Evolutionary conservation across 1,140 invertebrate species (phyloP), one percentile per base, ranked within the genome.

Genomic region (Drosophila sproati): DNA sequence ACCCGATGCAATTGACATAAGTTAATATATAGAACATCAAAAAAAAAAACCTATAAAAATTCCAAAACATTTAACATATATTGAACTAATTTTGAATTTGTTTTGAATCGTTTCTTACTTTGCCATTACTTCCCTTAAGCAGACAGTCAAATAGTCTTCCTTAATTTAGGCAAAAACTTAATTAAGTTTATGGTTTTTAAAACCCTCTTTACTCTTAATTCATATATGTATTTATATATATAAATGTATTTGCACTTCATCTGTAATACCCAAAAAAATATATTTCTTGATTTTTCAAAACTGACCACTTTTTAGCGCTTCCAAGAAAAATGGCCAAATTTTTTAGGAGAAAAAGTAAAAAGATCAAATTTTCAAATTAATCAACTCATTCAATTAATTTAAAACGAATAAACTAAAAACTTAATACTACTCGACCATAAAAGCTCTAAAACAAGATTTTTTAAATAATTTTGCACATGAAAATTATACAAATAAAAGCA

Each of bases 311-410:
- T 78, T 91, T 91, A 91, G 88, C 88, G 88, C 88, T 91, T 91
- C 88, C 88, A 91, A 82, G 77, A 76, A 76, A 82, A 91, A 88
- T 91, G 79, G 88, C 88, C 88, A 91, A 91, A 91, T 91, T 91
- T 91, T 82, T 82, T 91, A 91, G 82, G 74, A 82, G 83, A 74
- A 71, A 87, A 77, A 68, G 41, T 72, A 82, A 75, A 90, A 68
- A n/a, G 50, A 64, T 64, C 72, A 90, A 66, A 67, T 67, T 73
- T 68, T 59, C 69, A 71, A 69, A 73, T 78, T 72, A 78, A 77
- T 76, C 61, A 76, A 78, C 73, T 60, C 62, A 77, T 61, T 78
- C 60, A 59, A 43, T 74, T 80, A 77, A 78, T 77, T 80, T 80
- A 73, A 74, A 67, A 3, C n/a, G 5, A 63, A 66, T 55, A 32